phyloP scores from a whole-genome alignment of 2,113 vertebrate species.

The Eubucco bourcierii region DNA sequence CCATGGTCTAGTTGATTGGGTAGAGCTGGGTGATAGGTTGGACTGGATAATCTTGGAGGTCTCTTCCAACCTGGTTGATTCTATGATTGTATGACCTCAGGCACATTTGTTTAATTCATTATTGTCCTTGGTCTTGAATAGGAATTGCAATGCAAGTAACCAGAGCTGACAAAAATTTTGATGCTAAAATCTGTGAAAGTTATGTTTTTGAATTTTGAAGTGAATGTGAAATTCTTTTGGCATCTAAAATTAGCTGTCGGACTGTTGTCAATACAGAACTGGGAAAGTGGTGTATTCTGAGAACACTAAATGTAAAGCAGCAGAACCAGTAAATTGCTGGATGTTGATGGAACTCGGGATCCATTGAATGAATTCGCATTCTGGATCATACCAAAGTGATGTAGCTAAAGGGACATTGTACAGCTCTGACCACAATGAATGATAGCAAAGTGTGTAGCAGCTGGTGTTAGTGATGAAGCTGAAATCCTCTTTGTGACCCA shows the following conservation, averaged over 20 bases:
- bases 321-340: background rate
- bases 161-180: background rate
- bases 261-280: background rate
- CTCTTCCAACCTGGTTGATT: too few species aligned
- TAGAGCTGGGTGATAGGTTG: too few species aligned
- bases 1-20: too few species aligned
- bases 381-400: background rate
- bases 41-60: too few species aligned
- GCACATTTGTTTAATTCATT: background rate
- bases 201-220: background rate
- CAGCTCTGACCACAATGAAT: background rate
- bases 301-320: background rate
- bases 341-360: background rate
- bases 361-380: background rate
- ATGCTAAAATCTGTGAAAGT: background rate
- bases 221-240: background rate
- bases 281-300: background rate
- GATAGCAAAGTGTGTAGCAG: background rate
- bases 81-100: background rate
- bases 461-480: background rate
- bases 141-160: background rate
- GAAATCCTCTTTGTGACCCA: background rate
- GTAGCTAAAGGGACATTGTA: background rate
- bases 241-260: conserved; percentile 12
- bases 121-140: background rate